Evolutionary conservation across 92 coral and sea anemone species (phyloP), one percentile per base, ranked within the genome.

Genomic region (Desmophyllum pertusum): DNA sequence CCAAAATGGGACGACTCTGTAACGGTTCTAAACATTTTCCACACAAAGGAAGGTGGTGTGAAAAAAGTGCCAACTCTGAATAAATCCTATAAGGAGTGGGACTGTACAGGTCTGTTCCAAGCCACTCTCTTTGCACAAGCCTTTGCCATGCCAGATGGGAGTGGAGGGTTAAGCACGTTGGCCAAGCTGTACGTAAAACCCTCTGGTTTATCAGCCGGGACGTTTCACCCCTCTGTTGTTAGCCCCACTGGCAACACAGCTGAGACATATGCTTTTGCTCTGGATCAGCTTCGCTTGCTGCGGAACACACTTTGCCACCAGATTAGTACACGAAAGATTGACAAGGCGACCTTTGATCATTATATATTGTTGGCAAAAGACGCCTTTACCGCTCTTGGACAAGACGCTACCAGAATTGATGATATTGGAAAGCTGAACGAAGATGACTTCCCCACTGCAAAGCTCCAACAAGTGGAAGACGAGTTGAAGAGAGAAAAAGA

Each of bases 241-340:
- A 84, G 91, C 41, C 39, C 59, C 18, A 69, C 73, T 29, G 81
- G 77, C 31, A 40, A 55, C 46, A 18, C 37, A 8, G 73, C 79
- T 17, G 91, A 88, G 55, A 83, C 88, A 36, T 67, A 46, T 37
- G 81, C 81, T 2, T 72, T 88, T 19, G 81, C 88, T 18, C n/a
- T 88, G 68, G 88, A 88, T 63, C 91, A 88, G 65, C 81, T 88
- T 3, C 88, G 91, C 35, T 35, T 67, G 5, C 83, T 88, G n/a
- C 31, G 91, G 39, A 88, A 88, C 59, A 23, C 62, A 0, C 79
- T 72, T 27, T 76, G 75, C 40, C 84, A 83, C 70, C 77, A 78
- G 70, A 71, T 15, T 65, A 70, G 74, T 15, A 84, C 88, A 6
- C 65, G 38, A 27, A 45, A 21, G 10, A 83, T 83, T 14, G 85